phyloP scores from a whole-genome alignment of 2,113 vertebrate species.

The Procavia capensis region DNA sequence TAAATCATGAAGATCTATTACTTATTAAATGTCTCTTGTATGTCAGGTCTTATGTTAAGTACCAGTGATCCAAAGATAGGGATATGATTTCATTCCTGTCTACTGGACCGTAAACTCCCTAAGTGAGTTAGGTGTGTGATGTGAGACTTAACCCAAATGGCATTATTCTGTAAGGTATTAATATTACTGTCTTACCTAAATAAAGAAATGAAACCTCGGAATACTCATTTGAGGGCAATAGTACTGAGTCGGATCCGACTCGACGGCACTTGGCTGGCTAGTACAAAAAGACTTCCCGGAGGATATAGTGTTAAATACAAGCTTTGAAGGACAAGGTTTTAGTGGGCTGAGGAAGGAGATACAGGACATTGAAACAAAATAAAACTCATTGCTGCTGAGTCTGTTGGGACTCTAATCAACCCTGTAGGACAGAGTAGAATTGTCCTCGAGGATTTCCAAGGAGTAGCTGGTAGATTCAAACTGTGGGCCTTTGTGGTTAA shows the following conservation, averaged over 20 bases:
- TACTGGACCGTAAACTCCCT: background rate
- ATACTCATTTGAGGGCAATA: background rate
- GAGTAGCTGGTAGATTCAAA: no score
- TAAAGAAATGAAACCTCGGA: background rate
- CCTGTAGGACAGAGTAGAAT: no score
- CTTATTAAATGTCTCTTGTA: slow-evolving; percentile 25
- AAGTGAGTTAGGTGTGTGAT: background rate
- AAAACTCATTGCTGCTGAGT: no score
- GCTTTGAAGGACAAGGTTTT: background rate
- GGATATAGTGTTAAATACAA: background rate
- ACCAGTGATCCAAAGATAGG: background rate
- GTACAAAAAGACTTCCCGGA: background rate
- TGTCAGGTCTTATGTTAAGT: background rate
- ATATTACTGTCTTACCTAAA: background rate
- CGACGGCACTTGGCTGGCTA: no score
- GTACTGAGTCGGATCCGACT: no score
- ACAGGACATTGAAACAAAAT: background rate
- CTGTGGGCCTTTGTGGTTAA: no score
- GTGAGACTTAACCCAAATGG: background rate
- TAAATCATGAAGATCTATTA: background rate
- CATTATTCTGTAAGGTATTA: background rate
- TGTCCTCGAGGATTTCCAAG: no score
- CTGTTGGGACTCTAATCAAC: no score
- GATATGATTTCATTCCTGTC: background rate
- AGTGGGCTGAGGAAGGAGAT: background rate